Base-by-base conservation (phyloP, 2,113 vertebrate genomes). In the Motacilla tschutschensis region DNA sequence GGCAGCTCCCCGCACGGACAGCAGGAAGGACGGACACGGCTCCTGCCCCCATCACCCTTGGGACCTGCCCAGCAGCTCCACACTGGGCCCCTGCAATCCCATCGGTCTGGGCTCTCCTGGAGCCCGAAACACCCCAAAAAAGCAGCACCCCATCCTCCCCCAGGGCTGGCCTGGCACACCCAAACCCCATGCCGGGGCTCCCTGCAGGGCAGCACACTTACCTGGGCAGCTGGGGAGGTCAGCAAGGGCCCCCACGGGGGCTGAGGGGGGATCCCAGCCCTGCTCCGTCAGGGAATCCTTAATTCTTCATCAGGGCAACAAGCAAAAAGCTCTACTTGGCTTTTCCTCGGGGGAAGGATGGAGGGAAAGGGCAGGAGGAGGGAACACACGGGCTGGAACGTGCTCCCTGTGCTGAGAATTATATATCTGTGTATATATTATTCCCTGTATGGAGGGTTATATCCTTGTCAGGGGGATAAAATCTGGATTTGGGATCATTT, bases 131-230 rank as follows among this genome's bases (percentile, higher is more conserved):
- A 1, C 19, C 65, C 18, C 13, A 13, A 76, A 73, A 57, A 31
- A 55, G 26, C 50, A 26, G 41, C 43, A 33, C 10, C 24, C 5
- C 17, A 5, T 9, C 22, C 22, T 2, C 21, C 8, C 71, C 22
- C 33, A 9, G 54, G 21, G 55, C 40, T 17, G 47, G 55, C 48
- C 25, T 63, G 73, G 74, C 57, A 57, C 50, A 16, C 7, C 55
- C 82, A 4, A 7, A 47, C 1, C 25, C 35, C 64, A 26, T 1
- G 44, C 41, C 4, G 0, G 38, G 38, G 55, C 8, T 51, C 65
- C 77, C 12, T 1, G 5, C 47, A 21, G 65, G 65, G 57, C 43
- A 13, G 22, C 74, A 10, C 60, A 93, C 87, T 94, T 92, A 92
- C 85, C 93, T 93, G 89, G 4, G 9, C 12, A 47, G 75, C 26